These are phyloP conservation scores for Tetragonisca angustula DNA, from an alignment of 2,888 invertebrate species.

Conservation along the genomic window DNA sequence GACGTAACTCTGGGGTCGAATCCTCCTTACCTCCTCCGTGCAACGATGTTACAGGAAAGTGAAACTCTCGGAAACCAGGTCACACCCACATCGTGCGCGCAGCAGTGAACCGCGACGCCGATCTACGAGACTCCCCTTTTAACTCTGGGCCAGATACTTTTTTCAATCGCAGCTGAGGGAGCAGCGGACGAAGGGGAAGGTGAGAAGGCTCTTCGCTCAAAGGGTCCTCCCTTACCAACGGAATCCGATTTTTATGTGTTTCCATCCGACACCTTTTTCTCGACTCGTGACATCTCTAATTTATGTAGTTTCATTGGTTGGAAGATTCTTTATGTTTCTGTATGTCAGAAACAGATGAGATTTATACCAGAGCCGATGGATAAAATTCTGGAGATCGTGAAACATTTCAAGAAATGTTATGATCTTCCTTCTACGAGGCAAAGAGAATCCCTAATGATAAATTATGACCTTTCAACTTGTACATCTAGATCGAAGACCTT, in stretches of 20 bases:
- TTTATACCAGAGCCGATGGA: background rate
- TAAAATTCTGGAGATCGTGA: background rate
- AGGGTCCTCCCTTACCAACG: background rate
- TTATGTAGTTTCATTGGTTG: background rate
- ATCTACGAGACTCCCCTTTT: slow-evolving; percentile 68
- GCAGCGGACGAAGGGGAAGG: slow-evolving; percentile 15
- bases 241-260: background rate
- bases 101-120: slow-evolving; percentile 72
- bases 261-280: background rate
- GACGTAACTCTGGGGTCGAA: slow-evolving; percentile 81
- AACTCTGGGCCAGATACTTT: slow-evolving; percentile 61
- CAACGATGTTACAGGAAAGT: slow-evolving; percentile 82
- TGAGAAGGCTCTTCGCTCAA: slow-evolving; percentile 2
- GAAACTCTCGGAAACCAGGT: slow-evolving; percentile 84
- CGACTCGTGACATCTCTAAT: background rate
- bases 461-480: background rate
- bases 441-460: background rate
- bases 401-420: background rate
- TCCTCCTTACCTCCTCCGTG: slow-evolving; percentile 81
- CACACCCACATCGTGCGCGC: slow-evolving; percentile 83
- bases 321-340: background rate
- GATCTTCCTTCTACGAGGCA: background rate
- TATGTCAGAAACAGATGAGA: background rate
- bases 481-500: background rate
- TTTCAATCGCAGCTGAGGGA: slow-evolving; percentile 43